Base-by-base conservation (phyloP, 2,888 invertebrate genomes). In the Lepidonotus clava region DNA sequence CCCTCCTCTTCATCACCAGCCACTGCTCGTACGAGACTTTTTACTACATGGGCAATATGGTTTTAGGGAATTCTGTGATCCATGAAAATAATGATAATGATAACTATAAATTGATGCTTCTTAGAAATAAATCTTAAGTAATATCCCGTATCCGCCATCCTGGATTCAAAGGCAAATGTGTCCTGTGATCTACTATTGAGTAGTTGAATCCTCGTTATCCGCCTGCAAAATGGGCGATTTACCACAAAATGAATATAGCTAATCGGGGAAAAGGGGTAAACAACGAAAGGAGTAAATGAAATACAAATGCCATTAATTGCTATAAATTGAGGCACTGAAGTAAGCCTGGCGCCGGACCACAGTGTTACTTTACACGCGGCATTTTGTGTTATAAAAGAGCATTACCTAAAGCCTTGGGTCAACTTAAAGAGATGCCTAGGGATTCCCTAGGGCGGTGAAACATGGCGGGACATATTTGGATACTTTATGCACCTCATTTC, bases 401-500 rank as follows among this genome's bases (percentile, higher is more conserved):
- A 61, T 61, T 32, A 11, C 28, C n/a, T n/a, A 61, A 56, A 4
- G 4, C 34, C 6, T 36, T 14, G 8, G 34, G 36, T 34, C 71
- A 38, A 36, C 38, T 38, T 71, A 38, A 34, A 38, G 71, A 71
- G 61, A 11, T 61, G 61, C n/a, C n/a, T 61, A 24, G 28, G 28
- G 61, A 11, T 61, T 61, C 11, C 61, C 61, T 28, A 28, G 21
- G 71, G 71, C 38, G 71, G 71, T 14, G 71, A 38, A 71, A 38
- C 18, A 34, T 18, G 71, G 38, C 61, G 24, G 38, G 0, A 0
- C 18, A 14, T 56, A 14, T 56, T 71, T 71, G 36, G 34, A 71
- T 71, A 34, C 38, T 71, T 71, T 71, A 38, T 71, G 71, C 36
- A 71, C 71, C 38, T 71, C n/a, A 38, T 36, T 34, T 56, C 56